Conservation (phyloP, 2,797 vertebrate genomes). For the Aphelocoma californica region DNA sequence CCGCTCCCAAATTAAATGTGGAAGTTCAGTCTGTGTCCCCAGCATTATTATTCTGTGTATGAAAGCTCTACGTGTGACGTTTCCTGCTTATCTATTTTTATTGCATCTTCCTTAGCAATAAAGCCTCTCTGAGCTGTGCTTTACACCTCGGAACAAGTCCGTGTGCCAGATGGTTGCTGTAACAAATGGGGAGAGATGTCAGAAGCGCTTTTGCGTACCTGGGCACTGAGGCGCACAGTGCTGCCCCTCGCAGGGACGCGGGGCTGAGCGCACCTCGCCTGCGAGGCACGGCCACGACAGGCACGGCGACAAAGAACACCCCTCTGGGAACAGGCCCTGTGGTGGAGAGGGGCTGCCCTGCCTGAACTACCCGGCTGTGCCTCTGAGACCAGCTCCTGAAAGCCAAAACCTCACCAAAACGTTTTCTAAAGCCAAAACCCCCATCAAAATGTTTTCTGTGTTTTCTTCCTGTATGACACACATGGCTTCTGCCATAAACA, state of each 20-base stretch:
- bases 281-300: neutral
- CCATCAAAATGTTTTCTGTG: neutral
- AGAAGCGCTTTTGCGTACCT: neutral
- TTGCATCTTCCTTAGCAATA: neutral
- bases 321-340: accelerated
- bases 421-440: neutral
- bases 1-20: neutral
- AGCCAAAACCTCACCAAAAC: neutral
- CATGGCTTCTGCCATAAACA: neutral
- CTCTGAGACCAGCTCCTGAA: neutral
- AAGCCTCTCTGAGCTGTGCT: neutral
- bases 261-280: neutral
- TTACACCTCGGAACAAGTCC: neutral
- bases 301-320: neutral
- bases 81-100: neutral
- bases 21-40: neutral
- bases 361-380: neutral
- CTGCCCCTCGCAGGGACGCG: neutral
- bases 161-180: neutral
- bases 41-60: neutral
- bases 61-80: neutral
- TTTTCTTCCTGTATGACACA: neutral
- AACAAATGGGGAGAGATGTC: neutral
- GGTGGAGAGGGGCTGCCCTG: neutral
- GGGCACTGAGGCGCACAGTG: neutral